Conservation (phyloP, 1,140 invertebrate genomes). For the Drosophila cardini region DNA sequence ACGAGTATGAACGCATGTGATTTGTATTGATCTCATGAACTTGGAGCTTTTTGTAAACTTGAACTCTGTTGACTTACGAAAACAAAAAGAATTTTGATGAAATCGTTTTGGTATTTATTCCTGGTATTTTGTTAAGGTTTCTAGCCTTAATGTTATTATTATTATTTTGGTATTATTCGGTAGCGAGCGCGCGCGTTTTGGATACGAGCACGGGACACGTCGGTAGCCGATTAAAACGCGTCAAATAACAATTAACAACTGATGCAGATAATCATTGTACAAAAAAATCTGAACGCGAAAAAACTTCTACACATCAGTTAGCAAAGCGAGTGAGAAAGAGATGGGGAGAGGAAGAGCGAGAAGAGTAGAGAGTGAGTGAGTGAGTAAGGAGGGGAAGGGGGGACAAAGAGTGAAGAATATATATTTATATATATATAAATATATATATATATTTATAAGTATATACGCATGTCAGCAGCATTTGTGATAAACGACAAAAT, state of each 20-base stretch:
- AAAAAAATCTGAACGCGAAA: slow-evolving; percentile 76
- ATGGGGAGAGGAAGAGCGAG: not conserved
- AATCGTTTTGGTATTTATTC: too few relatives aligned
- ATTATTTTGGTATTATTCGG: slow-evolving; percentile 9
- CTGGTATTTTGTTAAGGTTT: too few relatives aligned
- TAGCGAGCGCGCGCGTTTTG: slow-evolving; percentile 11
- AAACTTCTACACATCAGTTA: slow-evolving; percentile 59
- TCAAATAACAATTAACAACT: slow-evolving; percentile 85
- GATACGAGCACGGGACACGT: slow-evolving; percentile 55
- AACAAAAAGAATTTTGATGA: too few relatives aligned
- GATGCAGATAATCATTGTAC: slow-evolving; percentile 83
- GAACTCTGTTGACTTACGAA: too few relatives aligned
- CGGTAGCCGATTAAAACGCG: slow-evolving; percentile 84
- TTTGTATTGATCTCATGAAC: too few relatives aligned
- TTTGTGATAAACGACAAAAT: slow-evolving; percentile 81
- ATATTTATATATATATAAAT: slow-evolving; percentile 36
- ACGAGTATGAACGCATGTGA: too few relatives aligned
- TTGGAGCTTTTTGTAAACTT: too few relatives aligned
- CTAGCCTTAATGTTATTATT: not conserved
- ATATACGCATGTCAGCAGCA: slow-evolving; percentile 71
- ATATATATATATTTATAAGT: slow-evolving; percentile 11
- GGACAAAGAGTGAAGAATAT: slow-evolving; percentile 6
- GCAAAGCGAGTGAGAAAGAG: slow-evolving; percentile 5
- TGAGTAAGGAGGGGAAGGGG: too few relatives aligned
- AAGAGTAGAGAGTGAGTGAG: slow-evolving; percentile 5